These are phyloP conservation scores for Andrena flavipes DNA, from an alignment of 2,888 invertebrate genomes.

Conservation along the genomic window DNA sequence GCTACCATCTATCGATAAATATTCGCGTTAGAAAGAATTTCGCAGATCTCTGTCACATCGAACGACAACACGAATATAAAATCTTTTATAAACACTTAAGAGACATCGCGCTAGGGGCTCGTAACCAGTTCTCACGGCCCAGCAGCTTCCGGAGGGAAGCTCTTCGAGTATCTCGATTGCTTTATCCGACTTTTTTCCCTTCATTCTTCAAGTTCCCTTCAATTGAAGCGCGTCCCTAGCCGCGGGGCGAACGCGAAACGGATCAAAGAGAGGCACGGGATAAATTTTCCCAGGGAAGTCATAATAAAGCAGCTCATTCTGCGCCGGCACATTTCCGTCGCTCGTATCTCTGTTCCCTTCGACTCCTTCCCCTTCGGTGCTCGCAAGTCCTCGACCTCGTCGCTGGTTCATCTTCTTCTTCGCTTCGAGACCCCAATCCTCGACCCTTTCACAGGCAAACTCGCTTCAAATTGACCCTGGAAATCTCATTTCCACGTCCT, in stretches of 20 bases:
- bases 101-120: neutral
- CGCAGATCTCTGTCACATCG: neutral
- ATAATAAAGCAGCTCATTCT: conserved; percentile 65
- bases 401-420: conserved; percentile 28
- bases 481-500: conserved; percentile 70
- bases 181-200: neutral
- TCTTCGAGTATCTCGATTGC: conserved; percentile 8
- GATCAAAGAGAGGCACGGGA: conserved; percentile 38
- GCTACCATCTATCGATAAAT: conserved; percentile 3
- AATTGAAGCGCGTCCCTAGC: neutral
- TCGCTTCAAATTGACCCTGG: conserved; percentile 72
- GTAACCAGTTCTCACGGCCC: conserved; percentile 13
- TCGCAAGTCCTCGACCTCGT: conserved; percentile 42
- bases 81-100: neutral
- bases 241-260: conserved; percentile 5
- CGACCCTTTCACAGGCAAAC: conserved; percentile 68
- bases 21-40: neutral
- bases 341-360: conserved; percentile 23
- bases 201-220: neutral
- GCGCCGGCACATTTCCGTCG: conserved; percentile 17
- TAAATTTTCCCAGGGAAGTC: conserved; percentile 49
- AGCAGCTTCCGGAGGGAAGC: conserved; percentile 11
- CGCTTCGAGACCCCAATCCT: conserved; percentile 51
- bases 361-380: conserved; percentile 11
- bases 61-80: neutral